Base-by-base conservation (phyloP, 2,888 invertebrate species). In the Oscheius sp. region DNA sequence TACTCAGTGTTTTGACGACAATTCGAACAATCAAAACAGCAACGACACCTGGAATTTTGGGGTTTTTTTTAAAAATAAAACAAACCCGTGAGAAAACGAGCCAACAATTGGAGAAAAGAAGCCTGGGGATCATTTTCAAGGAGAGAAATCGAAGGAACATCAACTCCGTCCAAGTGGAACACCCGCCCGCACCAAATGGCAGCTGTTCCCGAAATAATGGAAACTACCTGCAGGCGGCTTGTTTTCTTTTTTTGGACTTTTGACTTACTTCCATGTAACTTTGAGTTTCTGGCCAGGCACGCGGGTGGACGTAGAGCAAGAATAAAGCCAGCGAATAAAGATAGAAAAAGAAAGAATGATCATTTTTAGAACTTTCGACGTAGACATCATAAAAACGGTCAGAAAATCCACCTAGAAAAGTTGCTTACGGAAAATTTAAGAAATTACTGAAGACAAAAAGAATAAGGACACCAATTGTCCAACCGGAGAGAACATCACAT, bases 261-360 rank as follows among this genome's bases (percentile, higher is more conserved):
- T 16, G 21, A 56, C 35, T 55, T 12, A 77, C 77, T 71, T 79
- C 79, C 56, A 75, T 77, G 53, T 72, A 79, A 66, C 79, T 79
- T 73, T 79, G 79, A 25, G 79, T 79, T 58, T 79, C 79, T 0
- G 79, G 79, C 79, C 79, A 79, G 16, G 77, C 73, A 3, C 79
- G 69, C 5, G 79, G 79, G 27, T 78, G 77, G 25, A 76, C 35
- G 41, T 49, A 71, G 12, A 74, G 64, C n/a, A 75, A 63, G 43
- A 77, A 27, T 12, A 69, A 43, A 49, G 72, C 27, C 41, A 69
- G 29, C 27, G 69, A 18, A 55, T 71, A 76, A 61, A 76, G 41
- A 35, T 69, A 73, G 61, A 59, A n/a, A 63, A 63, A 74, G 49
- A 74, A 74, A n/a, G 61, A 43, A 18, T 13, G 41, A 27, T 61